A percentile compares a stretch with the other conserved stretches of the same genome.
Conservation (phyloP, 2,113 vertebrate genomes). For the Arizona elegans region DNA sequence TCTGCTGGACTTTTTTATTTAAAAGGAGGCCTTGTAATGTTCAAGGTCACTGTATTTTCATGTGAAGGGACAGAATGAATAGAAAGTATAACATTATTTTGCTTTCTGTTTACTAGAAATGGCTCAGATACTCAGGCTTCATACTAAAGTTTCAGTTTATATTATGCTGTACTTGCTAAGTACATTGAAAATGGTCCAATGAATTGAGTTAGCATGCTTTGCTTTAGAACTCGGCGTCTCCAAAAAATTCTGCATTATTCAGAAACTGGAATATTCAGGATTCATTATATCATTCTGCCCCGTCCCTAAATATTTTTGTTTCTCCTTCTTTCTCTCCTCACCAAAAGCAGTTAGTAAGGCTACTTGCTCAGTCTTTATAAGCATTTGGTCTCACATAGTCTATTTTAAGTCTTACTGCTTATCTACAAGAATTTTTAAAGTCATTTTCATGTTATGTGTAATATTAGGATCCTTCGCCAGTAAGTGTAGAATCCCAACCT, state of each 20-base stretch:
- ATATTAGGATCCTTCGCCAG: neutral
- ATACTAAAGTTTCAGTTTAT: neutral
- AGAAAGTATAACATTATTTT: neutral
- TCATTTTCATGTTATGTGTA: neutral
- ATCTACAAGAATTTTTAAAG: neutral
- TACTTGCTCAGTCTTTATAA: neutral
- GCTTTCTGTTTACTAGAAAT: neutral
- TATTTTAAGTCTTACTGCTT: neutral
- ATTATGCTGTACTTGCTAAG: neutral
- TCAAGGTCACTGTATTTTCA: neutral
- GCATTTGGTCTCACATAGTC: neutral
- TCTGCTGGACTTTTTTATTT: neutral
- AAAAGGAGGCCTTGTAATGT: neutral
- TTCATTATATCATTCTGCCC: neutral
- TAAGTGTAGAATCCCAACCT: neutral
- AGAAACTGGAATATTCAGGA: neutral
- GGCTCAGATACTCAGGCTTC: neutral
- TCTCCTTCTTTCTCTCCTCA: neutral
- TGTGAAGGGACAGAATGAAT: neutral
- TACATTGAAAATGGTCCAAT: neutral
- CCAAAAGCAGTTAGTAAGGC: neutral
- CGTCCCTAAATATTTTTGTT: neutral
- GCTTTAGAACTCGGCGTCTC: neutral
- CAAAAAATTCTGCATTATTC: neutral
- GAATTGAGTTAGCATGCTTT: neutral